Base-by-base conservation (phyloP, 2,888 invertebrate genomes). In the Eupsilia transversa region DNA sequence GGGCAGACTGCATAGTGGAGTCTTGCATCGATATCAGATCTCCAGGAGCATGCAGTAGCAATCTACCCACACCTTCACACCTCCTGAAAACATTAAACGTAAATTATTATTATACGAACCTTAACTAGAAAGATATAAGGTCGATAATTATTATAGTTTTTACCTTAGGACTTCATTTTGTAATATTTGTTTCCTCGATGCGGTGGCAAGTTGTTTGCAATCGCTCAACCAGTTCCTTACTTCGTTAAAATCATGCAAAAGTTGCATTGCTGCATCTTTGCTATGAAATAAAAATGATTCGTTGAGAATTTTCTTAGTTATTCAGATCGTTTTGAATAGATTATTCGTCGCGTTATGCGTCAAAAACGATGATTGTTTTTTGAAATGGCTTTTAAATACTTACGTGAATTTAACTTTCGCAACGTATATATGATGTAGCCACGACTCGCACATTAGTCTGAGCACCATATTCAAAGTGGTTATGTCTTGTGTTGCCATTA, bases 401-500 rank as follows among this genome's bases (percentile, higher is more conserved):
- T 89, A 96, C 96, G 98, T 98, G 93, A 99, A 99, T 91, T 98
- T 98, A 38, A 98, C 98, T 92, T 97, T 97, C 83, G 98, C 97
- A 64, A 97, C 97, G 91, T 98, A 98, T 84, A 99, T 98, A 88
- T 98, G 98, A 92, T 98, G 98, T 69, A 99, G 95, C 98, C 98
- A 98, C 0, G 98, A 97, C 92, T 98, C 98, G 89, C 98, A 98
- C 96, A 98, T 97, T 46, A 98, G 97, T 90, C 97, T 97, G 49
- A 99, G 94, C 69, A 98, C 97, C 97, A 98, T 97, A 88, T 98
- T 98, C 41, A 98, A 97, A 59, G 98, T 98, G 10, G 97, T 96
- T 67, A 97, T 97, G 89, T 98, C 98, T 71, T 97, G 97, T 6
- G 98, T 98, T 61, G 98, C 98, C 85, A 97, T 97, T 86, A 98